These are phyloP conservation scores for Diarsia mendica DNA, from an alignment of 2,888 invertebrate species.

Conservation along the genomic window DNA sequence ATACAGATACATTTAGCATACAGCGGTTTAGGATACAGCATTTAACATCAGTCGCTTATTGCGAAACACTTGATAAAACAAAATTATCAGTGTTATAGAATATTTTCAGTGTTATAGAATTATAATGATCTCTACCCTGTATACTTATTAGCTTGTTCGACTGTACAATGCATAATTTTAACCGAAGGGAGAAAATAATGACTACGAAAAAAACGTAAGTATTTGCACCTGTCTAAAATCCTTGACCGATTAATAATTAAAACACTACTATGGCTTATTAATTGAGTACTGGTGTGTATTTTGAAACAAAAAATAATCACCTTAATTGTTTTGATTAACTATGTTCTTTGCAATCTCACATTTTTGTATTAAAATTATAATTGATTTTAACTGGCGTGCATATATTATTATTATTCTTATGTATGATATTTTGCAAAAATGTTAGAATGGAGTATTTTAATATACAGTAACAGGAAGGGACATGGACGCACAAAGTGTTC, in stretches of 20 bases:
- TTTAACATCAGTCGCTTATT: too few relatives aligned
- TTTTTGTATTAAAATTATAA: conserved; percentile 8
- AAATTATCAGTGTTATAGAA: too few relatives aligned
- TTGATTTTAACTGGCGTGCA: background rate
- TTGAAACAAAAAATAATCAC: conserved; percentile 31
- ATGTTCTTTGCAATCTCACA: conserved; percentile 4
- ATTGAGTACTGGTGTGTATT: conserved; percentile 17
- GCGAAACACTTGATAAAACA: too few relatives aligned
- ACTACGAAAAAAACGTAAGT: conserved; percentile 30
- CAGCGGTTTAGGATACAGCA: too few relatives aligned
- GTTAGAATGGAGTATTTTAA: background rate
- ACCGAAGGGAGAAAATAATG: conserved; percentile 27
- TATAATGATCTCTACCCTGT: too few relatives aligned
- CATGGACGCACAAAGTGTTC: too few relatives aligned
- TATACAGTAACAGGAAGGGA: too few relatives aligned
- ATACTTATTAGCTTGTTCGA: too few relatives aligned
- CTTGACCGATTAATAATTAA: conserved; percentile 50
- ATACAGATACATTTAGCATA: too few relatives aligned
- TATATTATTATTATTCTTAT: too few relatives aligned
- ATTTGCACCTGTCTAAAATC: conserved; percentile 52
- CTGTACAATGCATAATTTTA: conserved; percentile 3
- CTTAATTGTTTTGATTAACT: conserved; percentile 7
- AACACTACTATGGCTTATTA: conserved; percentile 13
- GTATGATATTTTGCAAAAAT: background rate
- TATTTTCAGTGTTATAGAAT: too few relatives aligned